phyloP scores from a whole-genome alignment of 2,888 invertebrate species.

The Pterobdella sp. region DNA sequence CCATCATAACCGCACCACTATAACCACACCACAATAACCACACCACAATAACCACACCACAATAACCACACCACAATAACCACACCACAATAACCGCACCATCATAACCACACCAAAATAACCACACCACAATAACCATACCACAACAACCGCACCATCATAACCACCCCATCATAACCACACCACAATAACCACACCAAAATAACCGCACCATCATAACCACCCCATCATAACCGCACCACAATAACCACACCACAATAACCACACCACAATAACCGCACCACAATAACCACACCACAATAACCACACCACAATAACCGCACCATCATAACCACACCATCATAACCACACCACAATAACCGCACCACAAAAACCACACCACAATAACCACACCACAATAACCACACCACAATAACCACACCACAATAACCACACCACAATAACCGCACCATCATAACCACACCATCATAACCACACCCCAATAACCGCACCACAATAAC shows the following conservation, averaged over 20 bases:
- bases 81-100: too few species aligned
- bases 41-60: too few species aligned
- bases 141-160: too few species aligned
- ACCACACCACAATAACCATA: neutral
- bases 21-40: neutral
- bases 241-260: neutral
- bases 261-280: neutral
- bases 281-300: neutral
- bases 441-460: neutral
- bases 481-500: too few species aligned
- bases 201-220: neutral
- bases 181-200: neutral
- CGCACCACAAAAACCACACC: too few species aligned
- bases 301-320: neutral
- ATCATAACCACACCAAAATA: too few species aligned
- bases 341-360: too few species aligned
- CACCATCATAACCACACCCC: too few species aligned
- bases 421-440: neutral
- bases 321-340: conserved; percentile 4
- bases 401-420: neutral
- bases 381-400: neutral
- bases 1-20: neutral
- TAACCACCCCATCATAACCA: neutral
- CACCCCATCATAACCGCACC: neutral
- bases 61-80: too few species aligned